Percentiles rank a stretch among this genome's conserved stretches.
These are phyloP conservation scores for Brachionus angularis DNA, from an alignment of 1,140 invertebrate genomes.

Conservation along the genomic window DNA sequence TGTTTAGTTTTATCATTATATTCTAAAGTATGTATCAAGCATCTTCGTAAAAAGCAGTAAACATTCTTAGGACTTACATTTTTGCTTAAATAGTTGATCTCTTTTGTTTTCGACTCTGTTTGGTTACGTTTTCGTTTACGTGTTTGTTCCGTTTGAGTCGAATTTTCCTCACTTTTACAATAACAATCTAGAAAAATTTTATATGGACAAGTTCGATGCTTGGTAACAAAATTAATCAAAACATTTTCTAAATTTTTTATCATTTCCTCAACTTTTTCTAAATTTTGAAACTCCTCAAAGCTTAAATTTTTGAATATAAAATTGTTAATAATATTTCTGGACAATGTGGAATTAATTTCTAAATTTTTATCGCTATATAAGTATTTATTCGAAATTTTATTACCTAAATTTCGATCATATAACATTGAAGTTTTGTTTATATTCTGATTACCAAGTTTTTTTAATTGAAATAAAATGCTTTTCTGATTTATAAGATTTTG, in stretches of 20 bases:
- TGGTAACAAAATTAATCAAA: neutral
- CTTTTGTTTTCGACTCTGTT: neutral
- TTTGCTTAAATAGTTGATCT: neutral
- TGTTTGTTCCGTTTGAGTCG: neutral
- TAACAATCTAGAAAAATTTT: constrained; percentile 30
- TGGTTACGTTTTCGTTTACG: neutral
- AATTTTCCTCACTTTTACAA: neutral
- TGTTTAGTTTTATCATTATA: neutral
- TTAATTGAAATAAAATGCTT: neutral
- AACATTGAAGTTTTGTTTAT: constrained; percentile 24
- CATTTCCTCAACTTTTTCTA: neutral
- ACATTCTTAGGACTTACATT: neutral
- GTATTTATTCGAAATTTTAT: neutral
- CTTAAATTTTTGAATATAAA: constrained; percentile 5
- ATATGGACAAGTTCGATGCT: constrained; percentile 26
- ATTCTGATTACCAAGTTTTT: neutral
- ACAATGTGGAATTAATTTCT: neutral
- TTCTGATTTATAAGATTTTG: neutral
- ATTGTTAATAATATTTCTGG: neutral
- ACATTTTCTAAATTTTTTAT: neutral
- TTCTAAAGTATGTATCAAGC: constrained; percentile 8
- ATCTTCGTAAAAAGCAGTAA: constrained; percentile 25
- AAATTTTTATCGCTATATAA: constrained; percentile 34
- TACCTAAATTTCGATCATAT: constrained; percentile 29
- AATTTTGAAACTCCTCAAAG: neutral